phyloP scores from a whole-genome alignment of 2,888 invertebrate species.

The Morinoia aosen region DNA sequence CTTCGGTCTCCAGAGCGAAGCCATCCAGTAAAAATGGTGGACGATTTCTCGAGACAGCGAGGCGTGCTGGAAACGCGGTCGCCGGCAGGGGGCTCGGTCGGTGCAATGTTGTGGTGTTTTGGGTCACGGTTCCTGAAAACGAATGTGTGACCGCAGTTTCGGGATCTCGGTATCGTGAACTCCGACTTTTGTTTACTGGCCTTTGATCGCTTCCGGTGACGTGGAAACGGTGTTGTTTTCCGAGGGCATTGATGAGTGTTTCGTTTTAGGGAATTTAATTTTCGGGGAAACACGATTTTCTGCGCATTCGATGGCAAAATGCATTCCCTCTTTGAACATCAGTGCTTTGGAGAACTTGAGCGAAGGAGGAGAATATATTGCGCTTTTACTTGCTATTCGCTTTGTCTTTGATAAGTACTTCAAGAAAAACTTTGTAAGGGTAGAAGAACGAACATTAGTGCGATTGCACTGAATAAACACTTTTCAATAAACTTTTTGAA shows the following conservation, averaged over 20 bases:
- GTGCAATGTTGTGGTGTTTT: not conserved
- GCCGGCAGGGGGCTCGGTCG: not conserved
- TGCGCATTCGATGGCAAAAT: not conserved
- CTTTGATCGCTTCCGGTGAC: not conserved
- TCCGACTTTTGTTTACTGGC: not conserved
- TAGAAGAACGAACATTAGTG: not conserved
- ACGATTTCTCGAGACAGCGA: not conserved
- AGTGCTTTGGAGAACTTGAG: not conserved
- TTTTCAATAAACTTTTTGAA: not conserved
- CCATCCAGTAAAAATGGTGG: constrained; percentile 39
- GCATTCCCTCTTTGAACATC: not conserved
- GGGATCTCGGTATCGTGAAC: not conserved
- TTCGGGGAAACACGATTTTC: not conserved
- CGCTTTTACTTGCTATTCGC: not conserved
- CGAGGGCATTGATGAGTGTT: not conserved
- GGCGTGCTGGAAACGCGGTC: not conserved
- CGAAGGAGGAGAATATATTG: not conserved
- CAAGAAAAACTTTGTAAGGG: not conserved
- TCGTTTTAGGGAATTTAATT: not conserved
- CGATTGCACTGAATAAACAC: not conserved
- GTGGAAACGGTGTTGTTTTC: not conserved
- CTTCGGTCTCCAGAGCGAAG: constrained; percentile 18
- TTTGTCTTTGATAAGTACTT: not conserved
- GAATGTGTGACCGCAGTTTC: not conserved
- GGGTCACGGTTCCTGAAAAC: not conserved